Base-by-base conservation (phyloP, 2,888 invertebrate genomes). In the Tachystola acroxantha region DNA sequence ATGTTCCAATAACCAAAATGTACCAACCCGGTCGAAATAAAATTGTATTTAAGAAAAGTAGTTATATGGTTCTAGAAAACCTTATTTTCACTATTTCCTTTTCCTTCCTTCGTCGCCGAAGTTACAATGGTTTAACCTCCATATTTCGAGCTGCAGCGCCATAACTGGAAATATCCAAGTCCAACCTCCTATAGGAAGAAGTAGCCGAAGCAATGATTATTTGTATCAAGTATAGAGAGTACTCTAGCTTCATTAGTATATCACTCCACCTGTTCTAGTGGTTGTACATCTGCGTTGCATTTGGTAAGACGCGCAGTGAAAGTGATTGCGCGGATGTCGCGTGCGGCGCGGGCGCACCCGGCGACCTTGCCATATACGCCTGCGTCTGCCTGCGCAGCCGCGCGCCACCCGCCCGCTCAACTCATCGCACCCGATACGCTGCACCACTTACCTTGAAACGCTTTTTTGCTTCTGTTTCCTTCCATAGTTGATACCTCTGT, bases 271-370 rank as follows among this genome's bases (percentile, higher is more conserved):
- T 12, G 24, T 41, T 49, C 49, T 38, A 37, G 39, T 9, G n/a
- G 16, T 13, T 42, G 12, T 37, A 39, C 19, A 34, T 74, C 65
- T 46, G 46, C 40, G 57, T 60, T 71, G 70, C 66, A 66, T 78
- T 80, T 75, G 72, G 77, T 70, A 78, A 70, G 65, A 66, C 61
- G 60, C 63, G 67, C 68, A 72, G 84, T 82, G 85, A 85, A 86
- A 84, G 84, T 84, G 84, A 81, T 79, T 76, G 75, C 75, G 73
- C 54, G 55, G 65, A 63, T 77, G 84, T 82, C 82, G 82, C 80
- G 78, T 76, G 79, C 73, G 45, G 59, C 57, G 59, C 41, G 30
- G 52, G 59, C 61, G 64, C 68, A 71, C 73, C 67, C 58, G 71
- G 63, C 79, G 84, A 80, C 85, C 84, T 85, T 85, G 85, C 81